Conservation (phyloP, 1,140 invertebrate genomes). For the Lerema accius region DNA sequence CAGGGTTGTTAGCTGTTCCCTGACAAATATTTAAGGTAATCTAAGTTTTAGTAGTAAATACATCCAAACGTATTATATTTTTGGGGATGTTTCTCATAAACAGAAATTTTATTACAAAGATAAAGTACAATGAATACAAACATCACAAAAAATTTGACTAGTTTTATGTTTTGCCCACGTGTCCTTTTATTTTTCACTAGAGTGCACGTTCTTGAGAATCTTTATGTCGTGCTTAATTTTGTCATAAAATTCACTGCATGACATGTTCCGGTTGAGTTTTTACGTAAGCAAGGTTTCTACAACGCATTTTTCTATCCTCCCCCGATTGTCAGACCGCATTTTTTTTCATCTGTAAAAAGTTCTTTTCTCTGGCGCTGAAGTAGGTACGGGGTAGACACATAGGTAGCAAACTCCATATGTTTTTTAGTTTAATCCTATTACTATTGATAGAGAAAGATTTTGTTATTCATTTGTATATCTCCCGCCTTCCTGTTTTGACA, state of each 20-base stretch:
- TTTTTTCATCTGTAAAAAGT: conserved; percentile 32
- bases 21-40: too few relatives aligned
- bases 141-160: conserved; percentile 17
- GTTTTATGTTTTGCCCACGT: conserved; percentile 17
- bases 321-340: conserved; percentile 26
- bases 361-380: conserved; percentile 27
- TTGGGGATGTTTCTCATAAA: too few relatives aligned
- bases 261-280: conserved; percentile 24
- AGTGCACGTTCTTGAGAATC: conserved; percentile 27
- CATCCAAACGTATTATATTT: too few relatives aligned
- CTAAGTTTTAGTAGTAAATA: too few relatives aligned
- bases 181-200: conserved; percentile 32
- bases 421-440: too few relatives aligned
- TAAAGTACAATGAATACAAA: conserved; percentile 29
- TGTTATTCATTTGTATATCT: too few relatives aligned
- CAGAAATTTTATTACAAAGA: too few relatives aligned
- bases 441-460: too few relatives aligned
- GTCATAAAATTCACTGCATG: conserved; percentile 29
- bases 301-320: conserved; percentile 26
- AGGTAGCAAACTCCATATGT: conserved; percentile 25
- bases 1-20: too few relatives aligned
- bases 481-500: too few relatives aligned
- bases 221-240: conserved; percentile 29
- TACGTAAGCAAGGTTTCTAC: conserved; percentile 30
- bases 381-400: conserved; percentile 29